phyloP scores from a whole-genome alignment of 2,888 invertebrate genomes.

The Eutolmus rufibarbis region DNA sequence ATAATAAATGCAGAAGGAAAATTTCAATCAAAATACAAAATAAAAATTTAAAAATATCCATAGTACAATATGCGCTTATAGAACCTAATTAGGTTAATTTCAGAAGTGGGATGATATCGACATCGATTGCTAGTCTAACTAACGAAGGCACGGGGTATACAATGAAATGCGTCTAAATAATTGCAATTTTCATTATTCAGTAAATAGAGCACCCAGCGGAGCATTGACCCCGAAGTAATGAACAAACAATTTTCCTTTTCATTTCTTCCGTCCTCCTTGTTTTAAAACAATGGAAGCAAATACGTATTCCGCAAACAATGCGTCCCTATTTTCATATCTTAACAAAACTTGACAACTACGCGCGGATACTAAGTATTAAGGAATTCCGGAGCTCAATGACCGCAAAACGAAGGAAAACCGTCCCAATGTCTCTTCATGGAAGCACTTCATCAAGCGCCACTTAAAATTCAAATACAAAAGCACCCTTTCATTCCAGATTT shows the following conservation, averaged over 20 bases:
- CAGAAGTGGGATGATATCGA: not conserved
- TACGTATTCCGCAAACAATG: not conserved
- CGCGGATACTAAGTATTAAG: not conserved
- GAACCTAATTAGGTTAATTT: not conserved
- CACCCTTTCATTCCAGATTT: slow-evolving; percentile 25
- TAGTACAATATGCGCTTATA: not conserved
- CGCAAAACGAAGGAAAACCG: not conserved
- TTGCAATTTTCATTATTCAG: not conserved
- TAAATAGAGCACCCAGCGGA: not conserved
- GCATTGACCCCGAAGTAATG: not conserved
- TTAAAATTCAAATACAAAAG: slow-evolving; percentile 31
- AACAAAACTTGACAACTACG: not conserved
- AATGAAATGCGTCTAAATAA: not conserved
- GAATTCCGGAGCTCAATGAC: not conserved
- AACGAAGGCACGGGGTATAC: not conserved
- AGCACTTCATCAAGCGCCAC: slow-evolving; percentile 26
- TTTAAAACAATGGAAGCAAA: not conserved
- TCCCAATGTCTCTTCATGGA: slow-evolving; percentile 5
- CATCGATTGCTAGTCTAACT: not conserved
- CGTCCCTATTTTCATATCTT: not conserved
- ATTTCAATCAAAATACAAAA: too few relatives aligned
- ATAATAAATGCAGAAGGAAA: too few relatives aligned
- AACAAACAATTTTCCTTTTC: not conserved
- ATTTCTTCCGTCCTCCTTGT: not conserved
- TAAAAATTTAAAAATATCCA: too few relatives aligned